Evolutionary conservation across 2,888 invertebrate genomes (phyloP).

Genomic region (Celastrina argiolus): DNA sequence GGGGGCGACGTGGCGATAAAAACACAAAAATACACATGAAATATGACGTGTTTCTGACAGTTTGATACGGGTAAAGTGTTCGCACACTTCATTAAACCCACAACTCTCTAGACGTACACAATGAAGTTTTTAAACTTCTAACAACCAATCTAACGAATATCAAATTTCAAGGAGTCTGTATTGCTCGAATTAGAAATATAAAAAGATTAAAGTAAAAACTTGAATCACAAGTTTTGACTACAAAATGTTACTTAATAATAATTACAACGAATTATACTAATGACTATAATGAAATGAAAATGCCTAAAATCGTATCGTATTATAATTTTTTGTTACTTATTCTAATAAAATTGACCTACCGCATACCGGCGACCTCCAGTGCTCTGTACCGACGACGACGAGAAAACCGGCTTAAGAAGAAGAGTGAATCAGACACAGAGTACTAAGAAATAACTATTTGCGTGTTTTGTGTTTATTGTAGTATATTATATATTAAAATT

Average conservation of each 20-base stretch:
- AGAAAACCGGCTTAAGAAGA: too few species aligned
- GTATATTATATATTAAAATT: too few species aligned
- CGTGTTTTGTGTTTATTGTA: too few species aligned
- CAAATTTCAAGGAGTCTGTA: background rate
- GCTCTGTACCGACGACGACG: too few species aligned
- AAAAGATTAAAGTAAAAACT: background rate
- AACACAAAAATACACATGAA: slow-evolving; percentile 52
- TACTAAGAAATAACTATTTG: too few species aligned
- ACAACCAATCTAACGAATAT: background rate
- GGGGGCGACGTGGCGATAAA: slow-evolving; percentile 55
- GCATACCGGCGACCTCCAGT: too few species aligned
- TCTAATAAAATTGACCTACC: too few species aligned
- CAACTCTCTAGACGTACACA: slow-evolving; percentile 41
- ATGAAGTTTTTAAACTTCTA: slow-evolving; percentile 7
- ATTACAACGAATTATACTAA: too few species aligned
- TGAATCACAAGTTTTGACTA: background rate
- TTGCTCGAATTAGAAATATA: background rate
- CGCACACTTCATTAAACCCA: slow-evolving; percentile 64
- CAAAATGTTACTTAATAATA: background rate
- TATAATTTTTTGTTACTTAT: too few species aligned
- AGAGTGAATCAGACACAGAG: too few species aligned
- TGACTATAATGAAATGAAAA: too few species aligned
- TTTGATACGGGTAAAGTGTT: slow-evolving; percentile 70
- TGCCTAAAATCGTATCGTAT: too few species aligned
- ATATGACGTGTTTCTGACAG: slow-evolving; percentile 71